These are phyloP conservation scores for Solea senegalensis DNA, from an alignment of 2,113 vertebrate genomes.

Conservation along the genomic window DNA sequence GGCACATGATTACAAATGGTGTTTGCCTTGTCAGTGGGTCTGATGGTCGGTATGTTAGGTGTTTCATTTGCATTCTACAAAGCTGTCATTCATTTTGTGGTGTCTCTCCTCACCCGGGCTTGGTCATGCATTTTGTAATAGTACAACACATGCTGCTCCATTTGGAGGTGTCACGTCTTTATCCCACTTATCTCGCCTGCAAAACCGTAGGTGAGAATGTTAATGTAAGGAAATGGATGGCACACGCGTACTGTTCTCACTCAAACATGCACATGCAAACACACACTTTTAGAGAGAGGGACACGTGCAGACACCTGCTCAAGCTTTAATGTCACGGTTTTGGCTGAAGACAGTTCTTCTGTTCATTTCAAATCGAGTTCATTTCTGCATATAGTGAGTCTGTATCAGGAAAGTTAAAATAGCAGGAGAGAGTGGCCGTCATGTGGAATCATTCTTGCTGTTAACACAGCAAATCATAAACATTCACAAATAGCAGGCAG, in stretches of 20 bases:
- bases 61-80: slow-evolving; percentile 37
- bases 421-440: slow-evolving; percentile 60
- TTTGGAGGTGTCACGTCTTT: slow-evolving; percentile 35
- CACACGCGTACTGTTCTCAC: slow-evolving; percentile 8
- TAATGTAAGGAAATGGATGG: slow-evolving; percentile 4
- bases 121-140: slow-evolving; percentile 34
- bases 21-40: neutral
- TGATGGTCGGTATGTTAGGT: neutral
- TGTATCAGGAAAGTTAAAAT: slow-evolving; percentile 44
- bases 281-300: slow-evolving; percentile 4
- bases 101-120: slow-evolving; percentile 27
- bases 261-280: neutral
- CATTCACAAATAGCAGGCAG: slow-evolving; percentile 80
- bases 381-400: slow-evolving; percentile 41
- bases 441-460: slow-evolving; percentile 78
- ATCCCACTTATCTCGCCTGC: slow-evolving; percentile 35
- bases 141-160: slow-evolving; percentile 21
- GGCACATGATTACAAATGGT: slow-evolving; percentile 36
- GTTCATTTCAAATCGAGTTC: slow-evolving; percentile 11
- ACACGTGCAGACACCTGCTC: neutral
- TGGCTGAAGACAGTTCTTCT: neutral
- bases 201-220: slow-evolving; percentile 28
- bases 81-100: slow-evolving; percentile 35
- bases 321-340: neutral
- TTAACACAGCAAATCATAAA: slow-evolving; percentile 78